A percentile compares a stretch with the other conserved stretches of the same genome.
These are phyloP conservation scores for Penaeus vannamei DNA, from an alignment of 1,140 invertebrate genomes.

Conservation along the genomic window DNA sequence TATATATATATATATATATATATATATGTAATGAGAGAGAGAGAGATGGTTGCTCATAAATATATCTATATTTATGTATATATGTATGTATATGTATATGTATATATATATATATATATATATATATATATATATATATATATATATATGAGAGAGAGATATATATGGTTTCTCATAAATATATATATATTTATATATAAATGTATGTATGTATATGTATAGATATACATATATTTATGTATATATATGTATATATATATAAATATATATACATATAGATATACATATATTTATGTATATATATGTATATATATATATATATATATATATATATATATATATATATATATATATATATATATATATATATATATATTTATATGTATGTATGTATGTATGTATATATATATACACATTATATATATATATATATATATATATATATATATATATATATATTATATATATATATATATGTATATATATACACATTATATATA, in stretches of 20 bases:
- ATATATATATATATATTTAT: conserved; percentile 37
- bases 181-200: too few relatives aligned
- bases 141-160: too few relatives aligned
- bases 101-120: too few relatives aligned
- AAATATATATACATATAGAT: conserved; percentile 40
- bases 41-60: too few relatives aligned
- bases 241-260: conserved; percentile 11
- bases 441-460: conserved; percentile 49
- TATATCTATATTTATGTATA: too few relatives aligned
- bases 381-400: conserved; percentile 38
- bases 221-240: conserved; percentile 23
- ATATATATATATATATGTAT: conserved; percentile 44
- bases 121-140: too few relatives aligned
- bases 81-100: too few relatives aligned
- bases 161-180: too few relatives aligned
- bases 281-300: conserved; percentile 42
- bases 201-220: too few relatives aligned
- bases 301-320: conserved; percentile 38
- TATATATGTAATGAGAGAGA: too few relatives aligned
- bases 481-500: neutral
- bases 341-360: conserved; percentile 40
- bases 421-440: conserved; percentile 50
- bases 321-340: conserved; percentile 40
- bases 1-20: too few relatives aligned
- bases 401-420: conserved; percentile 37